Evolutionary conservation across 1,140 invertebrate species (phyloP), one percentile per base, ranked within the genome.

Genomic region (Procambarus clarkii): DNA sequence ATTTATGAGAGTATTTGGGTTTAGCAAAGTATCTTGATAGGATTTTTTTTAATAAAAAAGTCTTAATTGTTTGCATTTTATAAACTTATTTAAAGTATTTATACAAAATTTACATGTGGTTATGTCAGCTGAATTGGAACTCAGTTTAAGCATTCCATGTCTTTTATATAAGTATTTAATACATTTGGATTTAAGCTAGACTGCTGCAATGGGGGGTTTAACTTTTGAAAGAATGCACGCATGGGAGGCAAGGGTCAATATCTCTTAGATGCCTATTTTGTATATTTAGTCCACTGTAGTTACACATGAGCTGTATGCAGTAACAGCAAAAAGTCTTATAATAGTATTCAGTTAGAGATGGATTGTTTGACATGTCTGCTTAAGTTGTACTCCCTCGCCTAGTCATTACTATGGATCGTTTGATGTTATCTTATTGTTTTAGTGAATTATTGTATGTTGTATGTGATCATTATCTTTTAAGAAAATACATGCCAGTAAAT

Each of bases 361-460:
- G 69, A 74, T 74, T 74, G 24, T 74, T 21, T 34, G 5, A 74
- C 69, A 24, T 64, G 13, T 64, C 21, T 74, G 69, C 69, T 34
- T 74, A 74, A 34, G 69, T 34, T 34, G n/a, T 74, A 74, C 24
- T 15, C 24, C 69, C n/a, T 74, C n/a, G 21, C 69, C 69, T 74
- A 74, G 69, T 74, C 69, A 74, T 74, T 74, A 71, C n/a, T 34
- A 74, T 9, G 69, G n/a, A 74, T 74, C 34, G 69, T 74, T 74
- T 74, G 69, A 24, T 34, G 4, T 21, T 74, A 8, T 74, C 21
- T 21, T 74, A 5, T 74, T 74, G 24, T 69, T 18, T 11, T 69
- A 21, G 5, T 21, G 13, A 18, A 69, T 69, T 69, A 18, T 18
- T 18, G 21, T 5, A 9, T 54, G 50, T 13, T 54, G 50, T 54